phyloP scores from a whole-genome alignment of 1,140 invertebrate species.

The Microplitis demolitor region DNA sequence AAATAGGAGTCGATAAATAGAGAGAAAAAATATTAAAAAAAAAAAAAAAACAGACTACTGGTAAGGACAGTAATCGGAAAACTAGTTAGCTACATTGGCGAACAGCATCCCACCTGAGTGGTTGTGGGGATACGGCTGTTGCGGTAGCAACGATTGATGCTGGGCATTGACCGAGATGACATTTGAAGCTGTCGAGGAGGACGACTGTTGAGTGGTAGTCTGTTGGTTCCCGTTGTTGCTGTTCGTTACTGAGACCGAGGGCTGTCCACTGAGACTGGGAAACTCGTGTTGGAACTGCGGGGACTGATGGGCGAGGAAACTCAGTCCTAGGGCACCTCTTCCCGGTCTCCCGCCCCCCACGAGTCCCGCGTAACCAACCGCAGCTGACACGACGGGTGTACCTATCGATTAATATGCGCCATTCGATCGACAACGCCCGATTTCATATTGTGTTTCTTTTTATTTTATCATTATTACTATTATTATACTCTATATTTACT shows the following conservation, averaged over 20 bases:
- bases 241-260: slow-evolving; percentile 36
- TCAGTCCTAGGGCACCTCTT: slow-evolving; percentile 60
- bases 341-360: slow-evolving; percentile 50
- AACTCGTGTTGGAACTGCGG: slow-evolving; percentile 86
- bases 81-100: slow-evolving; percentile 38
- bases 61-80: slow-evolving; percentile 18
- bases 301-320: slow-evolving; percentile 70
- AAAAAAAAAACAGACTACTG: slow-evolving; percentile 29
- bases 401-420: slow-evolving; percentile 42
- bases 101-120: slow-evolving; percentile 52
- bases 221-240: slow-evolving; percentile 42
- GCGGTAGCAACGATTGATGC: slow-evolving; percentile 46
- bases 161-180: slow-evolving; percentile 45
- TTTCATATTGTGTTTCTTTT: slow-evolving; percentile 26
- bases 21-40: neutral
- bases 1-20: neutral
- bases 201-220: slow-evolving; percentile 37
- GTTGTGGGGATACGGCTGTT: slow-evolving; percentile 52
- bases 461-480: neutral
- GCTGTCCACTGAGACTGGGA: slow-evolving; percentile 71
- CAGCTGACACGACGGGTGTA: slow-evolving; percentile 46
- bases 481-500: neutral
- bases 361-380: slow-evolving; percentile 52
- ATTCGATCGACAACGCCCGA: slow-evolving; percentile 33
- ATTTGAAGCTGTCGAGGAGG: slow-evolving; percentile 41